These are phyloP conservation scores for Manduca sexta DNA, from an alignment of 1,140 invertebrate genomes.

Conservation along the genomic window DNA sequence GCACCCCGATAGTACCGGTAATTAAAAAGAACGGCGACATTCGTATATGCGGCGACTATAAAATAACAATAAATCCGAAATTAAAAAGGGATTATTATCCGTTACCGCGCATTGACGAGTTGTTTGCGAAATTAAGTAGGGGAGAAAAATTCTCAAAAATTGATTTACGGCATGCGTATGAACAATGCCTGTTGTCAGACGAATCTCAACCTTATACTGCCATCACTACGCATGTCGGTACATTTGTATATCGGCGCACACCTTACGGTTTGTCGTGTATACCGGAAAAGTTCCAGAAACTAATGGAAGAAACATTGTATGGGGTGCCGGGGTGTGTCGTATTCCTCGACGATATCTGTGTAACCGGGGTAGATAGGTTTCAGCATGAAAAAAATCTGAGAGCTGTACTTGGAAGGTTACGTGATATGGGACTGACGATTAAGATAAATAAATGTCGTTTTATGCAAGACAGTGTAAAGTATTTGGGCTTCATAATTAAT, in stretches of 20 bases:
- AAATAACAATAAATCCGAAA: slow-evolving; percentile 28
- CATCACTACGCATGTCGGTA: slow-evolving; percentile 37
- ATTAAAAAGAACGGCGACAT: slow-evolving; percentile 25
- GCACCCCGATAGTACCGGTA: slow-evolving; percentile 27
- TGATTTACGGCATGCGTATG: slow-evolving; percentile 27
- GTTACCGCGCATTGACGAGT: slow-evolving; percentile 33
- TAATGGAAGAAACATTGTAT: slow-evolving; percentile 31
- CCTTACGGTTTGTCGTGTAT: slow-evolving; percentile 34
- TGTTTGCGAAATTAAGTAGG: slow-evolving; percentile 31
- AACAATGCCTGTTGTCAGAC: slow-evolving; percentile 23
- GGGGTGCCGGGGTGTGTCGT: slow-evolving; percentile 17
- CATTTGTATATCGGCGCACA: slow-evolving; percentile 28
- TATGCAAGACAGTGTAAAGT: slow-evolving; percentile 29
- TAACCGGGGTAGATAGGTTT: slow-evolving; percentile 16
- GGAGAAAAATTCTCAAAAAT: slow-evolving; percentile 33
- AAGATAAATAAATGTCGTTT: slow-evolving; percentile 34
- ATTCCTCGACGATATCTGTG: slow-evolving; percentile 35
- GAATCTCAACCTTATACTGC: slow-evolving; percentile 29
- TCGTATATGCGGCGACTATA: slow-evolving; percentile 28
- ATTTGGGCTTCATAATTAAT: slow-evolving; percentile 24
- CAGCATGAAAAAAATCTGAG: slow-evolving; percentile 23
- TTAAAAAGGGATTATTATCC: slow-evolving; percentile 31
- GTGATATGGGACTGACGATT: slow-evolving; percentile 19
- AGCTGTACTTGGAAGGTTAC: slow-evolving; percentile 15
- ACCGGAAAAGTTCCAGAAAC: slow-evolving; percentile 39